These are phyloP conservation scores for Digitonthophagus gazella DNA, from an alignment of 2,888 invertebrate genomes.

Conservation along the genomic window DNA sequence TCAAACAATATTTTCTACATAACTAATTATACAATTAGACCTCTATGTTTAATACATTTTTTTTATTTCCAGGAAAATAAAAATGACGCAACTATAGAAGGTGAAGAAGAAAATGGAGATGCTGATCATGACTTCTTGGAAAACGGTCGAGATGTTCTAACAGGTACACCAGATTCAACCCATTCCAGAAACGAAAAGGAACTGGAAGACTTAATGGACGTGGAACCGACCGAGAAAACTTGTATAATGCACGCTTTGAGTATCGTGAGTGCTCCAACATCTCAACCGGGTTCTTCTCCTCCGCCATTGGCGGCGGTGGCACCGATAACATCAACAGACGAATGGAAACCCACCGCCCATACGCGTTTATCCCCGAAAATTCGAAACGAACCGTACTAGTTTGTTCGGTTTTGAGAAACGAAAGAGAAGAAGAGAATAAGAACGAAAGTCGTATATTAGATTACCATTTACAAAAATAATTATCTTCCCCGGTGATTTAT, in stretches of 20 bases:
- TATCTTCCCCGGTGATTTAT: not conserved
- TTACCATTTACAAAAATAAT: not conserved
- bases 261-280: constrained; percentile 53
- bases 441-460: not conserved
- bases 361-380: constrained; percentile 46
- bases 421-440: not conserved
- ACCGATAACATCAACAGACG: constrained; percentile 43
- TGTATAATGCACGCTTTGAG: constrained; percentile 58
- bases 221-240: constrained; percentile 52
- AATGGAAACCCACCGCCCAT: constrained; percentile 47
- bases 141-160: constrained; percentile 52
- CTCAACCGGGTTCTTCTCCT: constrained; percentile 44
- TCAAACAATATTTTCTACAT: not conserved
- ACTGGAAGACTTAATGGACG: constrained; percentile 55
- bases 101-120: constrained; percentile 45
- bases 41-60: constrained; percentile 17
- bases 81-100: constrained; percentile 38
- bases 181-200: constrained; percentile 57
- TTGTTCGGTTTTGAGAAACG: constrained; percentile 9
- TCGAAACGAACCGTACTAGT: constrained; percentile 46
- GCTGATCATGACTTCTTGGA: constrained; percentile 51
- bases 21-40: not conserved
- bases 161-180: constrained; percentile 55
- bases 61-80: constrained; percentile 44
- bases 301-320: constrained; percentile 48